Evolutionary conservation across 2,797 vertebrate genomes (phyloP).

Genomic region (Phyllotis vaccarum): DNA sequence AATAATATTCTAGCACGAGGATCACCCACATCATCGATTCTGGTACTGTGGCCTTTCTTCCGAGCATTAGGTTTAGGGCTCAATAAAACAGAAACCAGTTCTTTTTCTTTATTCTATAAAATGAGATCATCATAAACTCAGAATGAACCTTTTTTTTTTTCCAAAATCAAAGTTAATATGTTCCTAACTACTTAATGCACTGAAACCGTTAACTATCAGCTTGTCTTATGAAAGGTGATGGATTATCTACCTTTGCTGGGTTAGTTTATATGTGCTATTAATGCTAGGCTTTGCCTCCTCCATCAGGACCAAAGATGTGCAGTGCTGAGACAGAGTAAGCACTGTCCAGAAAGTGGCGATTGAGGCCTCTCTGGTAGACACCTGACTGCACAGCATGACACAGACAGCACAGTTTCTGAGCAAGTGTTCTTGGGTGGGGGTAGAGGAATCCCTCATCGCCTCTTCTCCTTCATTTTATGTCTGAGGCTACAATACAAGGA

Average conservation of each 20-base stretch:
- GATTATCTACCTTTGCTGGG: not conserved
- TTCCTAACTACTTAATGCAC: conserved; percentile 5
- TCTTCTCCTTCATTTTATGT: not conserved
- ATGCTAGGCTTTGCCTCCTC: not conserved
- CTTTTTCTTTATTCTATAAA: conserved; percentile 38
- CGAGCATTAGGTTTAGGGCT: conserved; percentile 22
- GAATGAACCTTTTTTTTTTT: conserved; percentile 38
- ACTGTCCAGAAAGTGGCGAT: not conserved
- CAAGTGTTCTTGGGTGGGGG: not conserved
- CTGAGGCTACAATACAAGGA: not conserved
- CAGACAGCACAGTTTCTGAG: not conserved
- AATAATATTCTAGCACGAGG: not conserved
- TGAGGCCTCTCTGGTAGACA: not conserved
- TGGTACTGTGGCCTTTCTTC: not conserved
- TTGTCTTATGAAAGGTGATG: conserved; percentile 47
- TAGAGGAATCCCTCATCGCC: not conserved
- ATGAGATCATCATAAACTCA: conserved; percentile 54
- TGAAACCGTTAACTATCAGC: conserved; percentile 24
- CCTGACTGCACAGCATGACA: not conserved
- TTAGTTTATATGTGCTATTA: conserved; percentile 18
- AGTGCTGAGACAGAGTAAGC: conserved; percentile 25
- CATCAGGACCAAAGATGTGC: not conserved
- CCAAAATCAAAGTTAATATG: conserved; percentile 40
- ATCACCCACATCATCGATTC: not conserved
- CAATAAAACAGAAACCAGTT: conserved; percentile 24